Evolutionary conservation across 1,140 invertebrate genomes (phyloP).

Genomic region (Antheraea pernyi): DNA sequence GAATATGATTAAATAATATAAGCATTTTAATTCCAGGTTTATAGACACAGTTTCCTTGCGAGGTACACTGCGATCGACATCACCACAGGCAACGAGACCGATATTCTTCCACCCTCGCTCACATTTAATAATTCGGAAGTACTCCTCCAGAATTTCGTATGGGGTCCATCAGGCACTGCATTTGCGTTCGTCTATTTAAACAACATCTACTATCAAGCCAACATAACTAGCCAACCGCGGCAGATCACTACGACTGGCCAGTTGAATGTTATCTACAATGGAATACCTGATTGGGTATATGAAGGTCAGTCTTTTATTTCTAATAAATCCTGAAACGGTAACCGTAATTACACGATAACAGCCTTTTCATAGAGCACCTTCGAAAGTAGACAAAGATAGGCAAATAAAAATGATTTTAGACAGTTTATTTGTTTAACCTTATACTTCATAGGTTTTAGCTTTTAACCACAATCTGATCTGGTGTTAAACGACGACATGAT

Average conservation of each 20-base stretch:
- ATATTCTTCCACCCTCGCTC: slow-evolving; percentile 38
- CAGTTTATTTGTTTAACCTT: no score
- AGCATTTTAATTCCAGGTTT: slow-evolving; percentile 60
- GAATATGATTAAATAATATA: no score
- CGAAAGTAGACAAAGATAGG: no score
- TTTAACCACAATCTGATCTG: no score
- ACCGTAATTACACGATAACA: no score
- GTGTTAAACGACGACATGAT: no score
- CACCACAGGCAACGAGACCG: slow-evolving; percentile 43
- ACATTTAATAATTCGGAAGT: slow-evolving; percentile 55
- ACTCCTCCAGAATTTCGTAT: slow-evolving; percentile 83
- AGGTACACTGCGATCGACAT: slow-evolving; percentile 79
- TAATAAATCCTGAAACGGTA: no score
- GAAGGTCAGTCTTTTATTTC: slow-evolving; percentile 77
- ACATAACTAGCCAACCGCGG: slow-evolving; percentile 62
- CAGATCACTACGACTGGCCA: slow-evolving; percentile 82
- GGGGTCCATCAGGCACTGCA: slow-evolving; percentile 86
- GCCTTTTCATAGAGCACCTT: no score
- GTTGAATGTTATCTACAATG: slow-evolving; percentile 86
- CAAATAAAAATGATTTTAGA: no score
- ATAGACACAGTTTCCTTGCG: slow-evolving; percentile 73
- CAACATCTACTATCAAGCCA: slow-evolving; percentile 86
- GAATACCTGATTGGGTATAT: slow-evolving; percentile 89
- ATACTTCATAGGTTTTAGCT: no score
- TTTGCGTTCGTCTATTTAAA: slow-evolving; percentile 89